A percentile compares a stretch with the other conserved stretches of the same genome.
Conservation (phyloP, 2,888 invertebrate genomes). For the Agrypnus murinus region DNA sequence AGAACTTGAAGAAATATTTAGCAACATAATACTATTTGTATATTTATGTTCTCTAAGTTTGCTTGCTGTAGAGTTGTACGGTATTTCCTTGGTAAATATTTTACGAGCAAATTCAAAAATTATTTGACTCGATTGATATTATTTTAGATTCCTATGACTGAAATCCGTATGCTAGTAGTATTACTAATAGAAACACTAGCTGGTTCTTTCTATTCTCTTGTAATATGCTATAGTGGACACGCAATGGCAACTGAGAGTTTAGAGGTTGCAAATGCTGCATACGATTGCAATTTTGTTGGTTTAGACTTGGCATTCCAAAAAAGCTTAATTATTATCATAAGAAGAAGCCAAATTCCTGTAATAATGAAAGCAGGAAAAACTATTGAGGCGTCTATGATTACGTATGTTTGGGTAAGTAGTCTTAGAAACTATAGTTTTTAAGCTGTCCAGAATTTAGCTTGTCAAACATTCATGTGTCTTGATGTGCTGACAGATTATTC, state of each 20-base stretch:
- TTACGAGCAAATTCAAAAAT: not conserved
- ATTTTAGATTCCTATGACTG: not conserved
- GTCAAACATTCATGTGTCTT: not conserved
- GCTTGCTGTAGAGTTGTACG: not conserved
- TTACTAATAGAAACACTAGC: not conserved
- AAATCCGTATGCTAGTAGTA: not conserved
- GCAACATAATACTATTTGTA: not conserved
- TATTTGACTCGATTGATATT: not conserved
- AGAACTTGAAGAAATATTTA: conserved; percentile 22
- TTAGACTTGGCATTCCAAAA: conserved; percentile 21
- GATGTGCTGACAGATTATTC: too few species aligned
- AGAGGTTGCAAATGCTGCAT: conserved; percentile 6
- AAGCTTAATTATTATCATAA: conserved; percentile 8
- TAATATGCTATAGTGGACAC: conserved; percentile 24
- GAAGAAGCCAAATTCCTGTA: conserved; percentile 9
- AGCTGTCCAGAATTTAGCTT: not conserved
- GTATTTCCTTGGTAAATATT: conserved; percentile 6
- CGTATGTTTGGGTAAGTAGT: conserved; percentile 8
- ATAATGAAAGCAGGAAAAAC: conserved; percentile 23
- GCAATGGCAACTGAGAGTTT: too few species aligned
- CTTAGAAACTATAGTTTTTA: too few species aligned
- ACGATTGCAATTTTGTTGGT: conserved; percentile 3
- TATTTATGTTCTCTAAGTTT: not conserved
- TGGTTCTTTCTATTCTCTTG: not conserved
- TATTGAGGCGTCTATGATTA: not conserved